Base-by-base conservation (phyloP, 2,113 vertebrate genomes). In the Dendropsophus ebraccatus region DNA sequence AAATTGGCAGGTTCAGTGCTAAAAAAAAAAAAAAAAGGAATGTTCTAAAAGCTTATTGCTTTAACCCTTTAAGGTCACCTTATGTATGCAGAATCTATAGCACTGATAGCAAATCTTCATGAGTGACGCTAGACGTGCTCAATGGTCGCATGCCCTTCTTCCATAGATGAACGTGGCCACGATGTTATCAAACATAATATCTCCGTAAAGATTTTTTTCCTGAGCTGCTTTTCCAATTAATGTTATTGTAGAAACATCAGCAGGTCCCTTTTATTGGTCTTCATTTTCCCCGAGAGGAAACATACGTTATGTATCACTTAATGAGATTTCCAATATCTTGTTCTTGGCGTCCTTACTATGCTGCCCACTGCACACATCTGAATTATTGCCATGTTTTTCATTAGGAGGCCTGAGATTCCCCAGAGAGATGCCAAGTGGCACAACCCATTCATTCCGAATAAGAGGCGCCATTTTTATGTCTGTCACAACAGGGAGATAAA, bases 281-380 rank as follows among this genome's bases (percentile, higher is more conserved):
- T 81, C 70, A 81, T 87, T 81, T 81, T 81, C 25, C 84, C 85
- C 67, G 17, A 50, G 85, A 73, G 85, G 54, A 73, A 81, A 87
- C 65, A 73, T 58, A 81, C 77, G 77, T 35, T 60, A 73, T 41
- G 19, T 62, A 87, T 87, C 52, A 73, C 69, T 74, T 87, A 87
- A 87, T 87, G 85, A 81, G 85, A 87, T 81, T 87, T 87, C 77
- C 85, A 87, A 87, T 87, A 87, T 74, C 78, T 81, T 72, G 41
- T 81, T 81, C 67, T 80, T 69, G 25, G 85, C 35, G 77, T 60
- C 52, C 50, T n/a, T 54, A 52, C 58, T 47, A 56, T 23, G 35
- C 62, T 25, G 76, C 45, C 35, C n/a, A 13, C 25, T 54, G 58
- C 56, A 19, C 58, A 75, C 35, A 49, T 54, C 62, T 60, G 84